phyloP scores from a whole-genome alignment of 2,888 invertebrate genomes.

The Sylvicola cinctus region DNA sequence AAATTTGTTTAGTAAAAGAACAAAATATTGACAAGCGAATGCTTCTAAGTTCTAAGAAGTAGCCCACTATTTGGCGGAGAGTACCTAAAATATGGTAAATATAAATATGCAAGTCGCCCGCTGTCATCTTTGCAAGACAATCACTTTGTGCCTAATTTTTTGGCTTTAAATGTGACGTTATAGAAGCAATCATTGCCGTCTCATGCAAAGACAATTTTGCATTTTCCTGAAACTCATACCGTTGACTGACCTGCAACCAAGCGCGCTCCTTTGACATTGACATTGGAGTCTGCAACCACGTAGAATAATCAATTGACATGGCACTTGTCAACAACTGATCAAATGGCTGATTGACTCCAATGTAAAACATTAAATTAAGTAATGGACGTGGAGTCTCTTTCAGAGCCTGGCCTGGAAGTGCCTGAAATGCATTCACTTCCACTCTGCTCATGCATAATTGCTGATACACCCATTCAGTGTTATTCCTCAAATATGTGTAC shows the following conservation, averaged over 20 bases:
- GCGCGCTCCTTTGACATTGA: conserved; percentile 25
- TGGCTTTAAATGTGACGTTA: conserved; percentile 20
- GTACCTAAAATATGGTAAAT: too few species aligned
- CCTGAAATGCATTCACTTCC: conserved; percentile 17
- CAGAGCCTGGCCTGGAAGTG: conserved; percentile 22
- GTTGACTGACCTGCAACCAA: conserved; percentile 25
- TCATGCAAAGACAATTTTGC: conserved; percentile 23
- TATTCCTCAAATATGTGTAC: conserved; percentile 46
- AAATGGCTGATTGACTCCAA: conserved; percentile 43
- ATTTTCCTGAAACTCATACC: conserved; percentile 26
- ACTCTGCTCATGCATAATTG: conserved; percentile 29
- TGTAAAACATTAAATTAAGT: conserved; percentile 60
- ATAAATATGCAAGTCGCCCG: too few species aligned
- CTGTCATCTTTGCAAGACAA: too few species aligned
- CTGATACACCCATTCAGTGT: conserved; percentile 44
- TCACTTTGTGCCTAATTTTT: conserved; percentile 2
- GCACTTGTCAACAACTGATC: conserved; percentile 36
- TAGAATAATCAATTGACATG: conserved; percentile 25
- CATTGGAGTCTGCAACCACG: conserved; percentile 26
- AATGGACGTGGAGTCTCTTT: conserved; percentile 28
- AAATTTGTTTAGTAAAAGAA: too few species aligned
- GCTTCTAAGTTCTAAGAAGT: too few species aligned
- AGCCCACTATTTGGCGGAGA: too few species aligned
- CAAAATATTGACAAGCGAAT: too few species aligned
- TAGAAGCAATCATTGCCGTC: conserved; percentile 25